Conservation (phyloP, 2,113 vertebrate species). For the Mirounga angustirostris region DNA sequence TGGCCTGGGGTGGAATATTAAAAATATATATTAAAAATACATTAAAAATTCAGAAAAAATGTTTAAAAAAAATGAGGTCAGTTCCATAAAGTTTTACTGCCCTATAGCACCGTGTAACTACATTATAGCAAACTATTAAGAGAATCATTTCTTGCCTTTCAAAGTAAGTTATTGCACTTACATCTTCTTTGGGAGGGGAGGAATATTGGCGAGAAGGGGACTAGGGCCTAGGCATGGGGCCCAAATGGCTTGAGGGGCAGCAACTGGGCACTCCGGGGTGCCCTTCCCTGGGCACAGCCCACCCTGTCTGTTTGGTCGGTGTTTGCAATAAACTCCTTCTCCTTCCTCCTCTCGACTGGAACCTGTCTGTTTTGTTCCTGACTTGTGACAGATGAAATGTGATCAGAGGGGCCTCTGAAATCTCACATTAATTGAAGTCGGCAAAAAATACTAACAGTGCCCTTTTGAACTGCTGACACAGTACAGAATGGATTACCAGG, state of each 20-base stretch:
- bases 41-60: constrained; percentile 82
- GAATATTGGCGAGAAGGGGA: not conserved
- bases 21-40: constrained; percentile 82
- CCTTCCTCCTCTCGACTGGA: constrained; percentile 86
- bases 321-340: constrained; percentile 89
- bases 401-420: constrained; percentile 91
- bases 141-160: constrained; percentile 77
- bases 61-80: constrained; percentile 80
- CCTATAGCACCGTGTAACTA: constrained; percentile 89
- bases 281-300: constrained; percentile 58
- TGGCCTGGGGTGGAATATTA: constrained; percentile 86
- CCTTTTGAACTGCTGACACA: constrained; percentile 96
- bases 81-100: constrained; percentile 88
- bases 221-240: not conserved
- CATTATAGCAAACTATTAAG: constrained; percentile 89
- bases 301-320: constrained; percentile 76
- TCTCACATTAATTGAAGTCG: constrained; percentile 95
- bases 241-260: not conserved
- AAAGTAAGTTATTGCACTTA: constrained; percentile 95
- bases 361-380: constrained; percentile 88
- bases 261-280: not conserved
- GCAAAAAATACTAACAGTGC: constrained; percentile 94
- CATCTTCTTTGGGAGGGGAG: constrained; percentile 53
- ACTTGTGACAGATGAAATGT: constrained; percentile 91
- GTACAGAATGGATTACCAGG: constrained; percentile 92